Conservation (phyloP, 2,113 vertebrate genomes). For the Myiagra hebetior region DNA sequence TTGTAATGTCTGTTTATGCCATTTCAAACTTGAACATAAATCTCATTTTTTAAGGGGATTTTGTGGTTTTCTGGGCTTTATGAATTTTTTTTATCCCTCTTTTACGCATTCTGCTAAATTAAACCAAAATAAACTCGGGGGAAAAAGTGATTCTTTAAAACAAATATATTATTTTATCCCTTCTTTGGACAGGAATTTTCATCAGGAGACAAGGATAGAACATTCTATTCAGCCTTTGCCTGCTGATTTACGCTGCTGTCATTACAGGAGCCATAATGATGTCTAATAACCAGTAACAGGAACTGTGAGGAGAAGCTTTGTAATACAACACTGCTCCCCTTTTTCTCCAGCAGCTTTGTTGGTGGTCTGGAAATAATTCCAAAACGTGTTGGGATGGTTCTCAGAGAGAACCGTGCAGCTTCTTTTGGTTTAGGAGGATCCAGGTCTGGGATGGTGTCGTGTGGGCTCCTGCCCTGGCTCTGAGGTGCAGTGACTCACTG, state of each 20-base stretch:
- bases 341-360: constrained; percentile 39
- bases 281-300: constrained; percentile 44
- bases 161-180: constrained; percentile 49
- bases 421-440: background rate
- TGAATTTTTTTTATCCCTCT: constrained; percentile 6
- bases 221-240: constrained; percentile 20
- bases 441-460: background rate
- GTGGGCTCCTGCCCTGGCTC: background rate
- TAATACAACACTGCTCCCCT: background rate
- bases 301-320: constrained; percentile 46
- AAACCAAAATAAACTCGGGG: constrained; percentile 43
- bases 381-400: background rate
- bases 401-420: background rate
- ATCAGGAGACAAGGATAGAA: constrained; percentile 33
- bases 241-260: constrained; percentile 30
- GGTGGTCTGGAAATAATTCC: constrained; percentile 42
- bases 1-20: constrained; percentile 22
- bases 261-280: constrained; percentile 34
- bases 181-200: constrained; percentile 59
- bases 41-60: constrained; percentile 50
- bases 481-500: background rate
- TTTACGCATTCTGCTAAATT: constrained; percentile 55
- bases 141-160: constrained; percentile 52
- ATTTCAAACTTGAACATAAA: constrained; percentile 42
- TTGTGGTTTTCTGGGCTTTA: constrained; percentile 57